A percentile compares a stretch with the other conserved stretches of the same genome.
Evolutionary conservation across 2,888 invertebrate genomes (phyloP).

Genomic region (Drosophila quinaria): DNA sequence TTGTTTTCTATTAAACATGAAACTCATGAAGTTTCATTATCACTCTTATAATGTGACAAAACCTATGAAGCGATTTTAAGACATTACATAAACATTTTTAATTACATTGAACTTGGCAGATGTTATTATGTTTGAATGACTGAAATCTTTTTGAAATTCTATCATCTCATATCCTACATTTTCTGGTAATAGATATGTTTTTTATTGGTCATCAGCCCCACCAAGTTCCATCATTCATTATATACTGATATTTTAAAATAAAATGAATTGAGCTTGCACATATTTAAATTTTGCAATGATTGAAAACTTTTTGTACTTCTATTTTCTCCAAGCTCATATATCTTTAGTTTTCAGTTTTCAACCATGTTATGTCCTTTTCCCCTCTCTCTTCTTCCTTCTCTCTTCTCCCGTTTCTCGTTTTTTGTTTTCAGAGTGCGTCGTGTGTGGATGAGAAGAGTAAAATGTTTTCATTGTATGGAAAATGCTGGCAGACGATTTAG

Average conservation of each 20-base stretch:
- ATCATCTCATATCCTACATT: too few relatives aligned
- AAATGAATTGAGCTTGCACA: not conserved
- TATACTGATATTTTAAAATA: not conserved
- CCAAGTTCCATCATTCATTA: too few relatives aligned
- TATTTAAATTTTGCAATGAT: not conserved
- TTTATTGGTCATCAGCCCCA: too few relatives aligned
- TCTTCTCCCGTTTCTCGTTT: slow-evolving; percentile 23
- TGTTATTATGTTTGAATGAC: too few relatives aligned
- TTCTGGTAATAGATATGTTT: too few relatives aligned
- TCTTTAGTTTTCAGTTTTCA: not conserved
- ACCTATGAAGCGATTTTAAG: too few relatives aligned
- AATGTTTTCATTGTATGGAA: slow-evolving; percentile 76
- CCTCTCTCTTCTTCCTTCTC: not conserved
- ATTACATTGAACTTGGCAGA: too few relatives aligned
- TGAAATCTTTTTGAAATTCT: too few relatives aligned
- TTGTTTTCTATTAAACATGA: too few relatives aligned
- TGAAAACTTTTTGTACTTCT: not conserved
- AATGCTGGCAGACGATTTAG: slow-evolving; percentile 56
- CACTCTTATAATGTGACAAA: too few relatives aligned
- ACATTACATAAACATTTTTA: too few relatives aligned
- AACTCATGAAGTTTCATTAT: too few relatives aligned
- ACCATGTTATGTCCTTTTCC: not conserved
- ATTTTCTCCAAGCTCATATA: not conserved
- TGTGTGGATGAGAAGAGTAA: slow-evolving; percentile 48
- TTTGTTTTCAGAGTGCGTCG: slow-evolving; percentile 26